phyloP scores from a whole-genome alignment of 2,888 invertebrate species.

The Orthonevra nobilis region DNA sequence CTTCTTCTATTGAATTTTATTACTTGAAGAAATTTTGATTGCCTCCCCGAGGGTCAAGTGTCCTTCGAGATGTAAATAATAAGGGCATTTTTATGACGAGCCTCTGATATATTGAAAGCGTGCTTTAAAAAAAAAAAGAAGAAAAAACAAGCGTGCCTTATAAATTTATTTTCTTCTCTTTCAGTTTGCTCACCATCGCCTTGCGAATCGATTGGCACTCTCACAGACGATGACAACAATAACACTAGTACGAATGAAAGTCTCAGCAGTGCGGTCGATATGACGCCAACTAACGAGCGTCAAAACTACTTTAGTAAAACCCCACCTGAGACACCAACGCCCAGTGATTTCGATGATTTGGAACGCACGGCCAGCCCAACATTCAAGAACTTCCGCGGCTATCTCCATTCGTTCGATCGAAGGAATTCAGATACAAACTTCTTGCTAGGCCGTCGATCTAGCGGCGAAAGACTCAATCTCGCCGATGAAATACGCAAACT shows the following conservation, averaged over 20 bases:
- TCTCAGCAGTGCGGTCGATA: conserved; percentile 21
- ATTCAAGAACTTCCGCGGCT: conserved; percentile 77
- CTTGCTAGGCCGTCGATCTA: conserved; percentile 82
- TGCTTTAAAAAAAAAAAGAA: too few species aligned
- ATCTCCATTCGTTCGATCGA: conserved; percentile 83
- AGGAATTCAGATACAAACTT: conserved; percentile 90
- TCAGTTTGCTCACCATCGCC: conserved; percentile 90
- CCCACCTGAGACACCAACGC: conserved; percentile 71
- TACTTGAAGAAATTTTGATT: conserved; percentile 53
- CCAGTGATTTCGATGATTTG: conserved; percentile 57
- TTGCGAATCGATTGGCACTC: conserved; percentile 87
- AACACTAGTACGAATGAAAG: conserved; percentile 41
- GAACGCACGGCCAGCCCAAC: conserved; percentile 71
- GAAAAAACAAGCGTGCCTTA: too few species aligned
- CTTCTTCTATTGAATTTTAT: conserved; percentile 25
- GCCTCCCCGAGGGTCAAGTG: conserved; percentile 47
- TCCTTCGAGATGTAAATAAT: conserved; percentile 11
- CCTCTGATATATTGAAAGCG: too few species aligned
- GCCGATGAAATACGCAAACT: conserved; percentile 92
- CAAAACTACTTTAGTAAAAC: conserved; percentile 35
- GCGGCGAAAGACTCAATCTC: conserved; percentile 85
- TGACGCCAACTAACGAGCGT: conserved; percentile 68
- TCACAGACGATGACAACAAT: conserved; percentile 82
- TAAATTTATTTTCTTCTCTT: conserved; percentile 78
- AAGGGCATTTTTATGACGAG: too few species aligned